Base-by-base conservation (phyloP, 2,888 invertebrate species). In the Mylabris sibirica region DNA sequence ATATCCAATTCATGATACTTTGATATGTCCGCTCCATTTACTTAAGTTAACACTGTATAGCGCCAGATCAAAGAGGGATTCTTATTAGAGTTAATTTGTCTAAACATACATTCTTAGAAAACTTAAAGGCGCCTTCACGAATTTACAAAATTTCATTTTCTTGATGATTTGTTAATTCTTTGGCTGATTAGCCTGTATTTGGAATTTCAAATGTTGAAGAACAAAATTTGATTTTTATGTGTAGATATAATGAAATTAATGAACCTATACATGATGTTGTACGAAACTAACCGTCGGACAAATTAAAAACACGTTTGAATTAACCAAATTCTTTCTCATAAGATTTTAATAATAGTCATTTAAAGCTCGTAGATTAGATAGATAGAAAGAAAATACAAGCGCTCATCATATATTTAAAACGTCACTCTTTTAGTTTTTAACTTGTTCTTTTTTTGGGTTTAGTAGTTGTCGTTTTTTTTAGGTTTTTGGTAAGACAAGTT, bases 251-350 rank as follows among this genome's bases (percentile, higher is more conserved):
- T 14, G 14, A 41, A 41, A 41, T n/a, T 41, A 41, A 12, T 14
- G 11, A 35, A 35, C 41, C 41, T 1, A 41, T 1, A 41, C n/a
- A 41, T 14, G 12, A 38, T 38, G 2, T 49, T 49, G 20, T 49
- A 49, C 20, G n/a, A 49, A 49, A 49, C 17, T 2, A 57, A 12
- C 24, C 57, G 24, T 57, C 57, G 24, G 20, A 38, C 61, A 61
- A 61, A 61, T 61, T 61, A 61, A 61, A 61, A 61, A 38, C 61
- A 24, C 61, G 61, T 61, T 61, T 61, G 41, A 61, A 35, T 41
- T 41, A 61, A 38, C 38, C 35, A 61, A 24, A 41, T 61, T 34
- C 41, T 20, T 61, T 35, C 38, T 30, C 35, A 35, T 60, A 38
- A n/a, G 38, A 30, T 60, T 60, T 61, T 61, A 61, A 61, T 61